Conservation (phyloP, 92 coral and sea anemone species). For the Muricea muricata region DNA sequence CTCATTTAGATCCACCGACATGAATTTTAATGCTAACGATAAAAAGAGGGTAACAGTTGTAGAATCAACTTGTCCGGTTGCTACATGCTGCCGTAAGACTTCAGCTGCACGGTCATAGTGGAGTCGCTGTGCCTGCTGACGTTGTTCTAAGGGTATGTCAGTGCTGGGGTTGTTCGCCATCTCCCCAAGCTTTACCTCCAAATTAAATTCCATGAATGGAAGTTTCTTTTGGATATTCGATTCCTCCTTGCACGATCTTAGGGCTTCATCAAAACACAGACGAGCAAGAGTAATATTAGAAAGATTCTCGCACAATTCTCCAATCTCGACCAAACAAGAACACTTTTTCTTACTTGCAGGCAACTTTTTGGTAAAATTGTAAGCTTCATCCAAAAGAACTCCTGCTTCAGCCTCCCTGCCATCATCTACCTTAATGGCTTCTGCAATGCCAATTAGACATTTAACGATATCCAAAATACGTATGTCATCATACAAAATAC, state of each 20-base stretch:
- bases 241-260: slow-evolving; percentile 5
- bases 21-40: neutral
- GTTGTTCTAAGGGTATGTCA: neutral
- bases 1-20: neutral
- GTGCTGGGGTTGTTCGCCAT: neutral
- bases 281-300: neutral
- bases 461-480: neutral
- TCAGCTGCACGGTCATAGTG: slow-evolving; percentile 13
- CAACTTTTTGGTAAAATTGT: neutral
- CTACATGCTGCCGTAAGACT: slow-evolving; percentile 4
- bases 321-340: neutral
- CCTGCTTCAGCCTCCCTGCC: neutral
- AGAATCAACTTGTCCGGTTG: slow-evolving; percentile 17
- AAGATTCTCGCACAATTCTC: slow-evolving; percentile 1
- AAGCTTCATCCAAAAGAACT: neutral
- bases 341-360: neutral
- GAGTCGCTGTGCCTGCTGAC: neutral
- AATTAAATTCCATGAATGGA: neutral
- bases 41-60: slow-evolving; percentile 18
- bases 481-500: neutral
- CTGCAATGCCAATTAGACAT: neutral
- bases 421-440: neutral
- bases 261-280: slow-evolving; percentile 9
- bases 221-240: neutral
- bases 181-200: slow-evolving; percentile 27